A percentile compares a stretch with the other conserved stretches of the same genome.
Evolutionary conservation across 2,888 invertebrate genomes (phyloP).

Genomic region (Lithosia quadra): DNA sequence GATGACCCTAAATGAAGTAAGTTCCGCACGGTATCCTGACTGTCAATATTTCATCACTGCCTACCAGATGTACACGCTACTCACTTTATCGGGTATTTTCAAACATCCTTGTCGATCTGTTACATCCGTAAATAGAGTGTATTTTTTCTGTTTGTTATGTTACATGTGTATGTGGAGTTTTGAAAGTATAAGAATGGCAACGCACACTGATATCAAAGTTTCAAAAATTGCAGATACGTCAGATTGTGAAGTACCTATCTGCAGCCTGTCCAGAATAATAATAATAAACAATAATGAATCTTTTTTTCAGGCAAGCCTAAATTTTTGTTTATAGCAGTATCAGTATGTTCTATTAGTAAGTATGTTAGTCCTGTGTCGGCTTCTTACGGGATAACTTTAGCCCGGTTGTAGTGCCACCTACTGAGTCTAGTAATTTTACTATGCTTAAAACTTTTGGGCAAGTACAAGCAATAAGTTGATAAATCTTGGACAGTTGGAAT

Average conservation of each 20-base stretch:
- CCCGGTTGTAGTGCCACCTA: not conserved
- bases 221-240: too few species aligned
- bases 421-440: not conserved
- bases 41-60: slow-evolving; percentile 44
- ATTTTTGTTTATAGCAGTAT: too few species aligned
- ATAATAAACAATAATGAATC: not conserved
- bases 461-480: not conserved
- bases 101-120: slow-evolving; percentile 50
- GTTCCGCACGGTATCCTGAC: slow-evolving; percentile 22
- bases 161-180: slow-evolving; percentile 8
- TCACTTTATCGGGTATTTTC: slow-evolving; percentile 45
- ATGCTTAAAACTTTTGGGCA: not conserved
- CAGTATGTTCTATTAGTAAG: too few species aligned
- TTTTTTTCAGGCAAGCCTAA: too few species aligned
- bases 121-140: slow-evolving; percentile 49
- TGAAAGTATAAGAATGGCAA: not conserved
- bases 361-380: not conserved
- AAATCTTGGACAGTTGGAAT: not conserved
- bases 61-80: slow-evolving; percentile 52
- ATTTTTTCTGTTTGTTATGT: slow-evolving; percentile 24
- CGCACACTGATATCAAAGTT: not conserved
- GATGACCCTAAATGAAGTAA: slow-evolving; percentile 10
- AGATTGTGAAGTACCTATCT: too few species aligned
- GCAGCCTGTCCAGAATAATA: too few species aligned
- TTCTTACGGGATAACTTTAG: not conserved